Conservation (phyloP, 2,113 vertebrate genomes). For the mouse (Mus musculus) region DNA sequence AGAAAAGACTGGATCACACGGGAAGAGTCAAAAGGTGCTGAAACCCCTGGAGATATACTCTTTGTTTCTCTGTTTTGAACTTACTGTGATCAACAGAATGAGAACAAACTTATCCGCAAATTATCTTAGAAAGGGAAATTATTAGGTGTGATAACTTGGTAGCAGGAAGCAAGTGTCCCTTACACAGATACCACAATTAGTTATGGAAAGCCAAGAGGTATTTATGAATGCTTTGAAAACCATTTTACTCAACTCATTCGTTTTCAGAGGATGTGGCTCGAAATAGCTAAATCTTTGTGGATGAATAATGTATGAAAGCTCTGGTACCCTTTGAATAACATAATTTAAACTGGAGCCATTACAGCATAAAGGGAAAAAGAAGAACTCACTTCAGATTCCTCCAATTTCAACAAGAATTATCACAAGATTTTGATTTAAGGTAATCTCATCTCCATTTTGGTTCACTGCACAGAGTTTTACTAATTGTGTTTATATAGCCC, state of each 20-base stretch:
- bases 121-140: conserved; percentile 3
- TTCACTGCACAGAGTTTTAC: neutral
- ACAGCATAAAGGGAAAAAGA: conserved; percentile 54
- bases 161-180: neutral
- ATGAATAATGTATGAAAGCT: conserved; percentile 78
- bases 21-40: neutral
- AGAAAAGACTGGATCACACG: neutral
- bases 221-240: conserved; percentile 63
- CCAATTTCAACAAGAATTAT: conserved; percentile 60
- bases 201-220: conserved; percentile 24
- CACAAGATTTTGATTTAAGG: conserved; percentile 26
- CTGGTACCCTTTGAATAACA: conserved; percentile 63
- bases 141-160: neutral
- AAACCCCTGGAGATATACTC: neutral
- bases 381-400: conserved; percentile 55
- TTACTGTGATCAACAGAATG: neutral
- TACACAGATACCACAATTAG: conserved; percentile 23
- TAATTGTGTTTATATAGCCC: conserved; percentile 15
- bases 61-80: conserved; percentile 1
- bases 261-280: conserved; percentile 62
- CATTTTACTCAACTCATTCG: conserved; percentile 56
- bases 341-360: conserved; percentile 67
- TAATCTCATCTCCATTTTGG: conserved; percentile 39
- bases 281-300: conserved; percentile 69
- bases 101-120: neutral